A percentile compares a stretch with the other conserved stretches of the same genome.
phyloP scores from a whole-genome alignment of 2,797 vertebrate species.

The Pseudochromis fuscus region DNA sequence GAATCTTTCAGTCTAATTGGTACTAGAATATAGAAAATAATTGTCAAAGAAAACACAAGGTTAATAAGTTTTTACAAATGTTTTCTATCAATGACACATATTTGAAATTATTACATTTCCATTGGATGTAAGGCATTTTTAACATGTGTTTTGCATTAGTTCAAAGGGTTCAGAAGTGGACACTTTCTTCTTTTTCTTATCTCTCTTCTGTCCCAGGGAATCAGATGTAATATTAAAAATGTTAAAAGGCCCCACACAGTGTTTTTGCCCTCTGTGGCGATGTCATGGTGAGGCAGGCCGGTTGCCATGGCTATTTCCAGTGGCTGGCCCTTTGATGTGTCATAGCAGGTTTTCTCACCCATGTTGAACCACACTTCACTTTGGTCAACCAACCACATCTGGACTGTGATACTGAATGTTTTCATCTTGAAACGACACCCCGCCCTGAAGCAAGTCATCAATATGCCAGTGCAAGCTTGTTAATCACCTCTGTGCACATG shows the following conservation, averaged over 20 bases:
- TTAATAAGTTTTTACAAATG: background rate
- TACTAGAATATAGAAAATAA: too few species aligned
- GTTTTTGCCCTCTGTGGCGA: conserved; percentile 45
- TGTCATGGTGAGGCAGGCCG: conserved; percentile 42
- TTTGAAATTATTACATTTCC: background rate
- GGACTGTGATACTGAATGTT: background rate
- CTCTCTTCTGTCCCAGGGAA: conserved; percentile 3
- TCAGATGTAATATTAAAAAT: conserved; percentile 28
- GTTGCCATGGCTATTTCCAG: conserved; percentile 68
- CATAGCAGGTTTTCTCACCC: conserved; percentile 24
- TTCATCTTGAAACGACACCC: background rate
- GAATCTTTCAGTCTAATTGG: background rate
- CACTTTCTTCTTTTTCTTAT: background rate
- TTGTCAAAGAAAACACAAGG: background rate
- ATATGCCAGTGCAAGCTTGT: background rate
- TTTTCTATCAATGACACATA: too few species aligned
- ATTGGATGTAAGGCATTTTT: background rate
- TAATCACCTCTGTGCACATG: conserved; percentile 3
- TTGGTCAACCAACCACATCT: conserved; percentile 18
- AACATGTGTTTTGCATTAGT: background rate
- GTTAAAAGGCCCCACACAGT: conserved; percentile 40
- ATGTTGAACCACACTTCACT: conserved; percentile 17
- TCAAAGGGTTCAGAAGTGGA: background rate
- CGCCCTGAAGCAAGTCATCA: background rate
- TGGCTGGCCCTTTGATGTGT: conserved; percentile 61